Base-by-base conservation (phyloP, 2,113 vertebrate genomes). In the Empidonax traillii region DNA sequence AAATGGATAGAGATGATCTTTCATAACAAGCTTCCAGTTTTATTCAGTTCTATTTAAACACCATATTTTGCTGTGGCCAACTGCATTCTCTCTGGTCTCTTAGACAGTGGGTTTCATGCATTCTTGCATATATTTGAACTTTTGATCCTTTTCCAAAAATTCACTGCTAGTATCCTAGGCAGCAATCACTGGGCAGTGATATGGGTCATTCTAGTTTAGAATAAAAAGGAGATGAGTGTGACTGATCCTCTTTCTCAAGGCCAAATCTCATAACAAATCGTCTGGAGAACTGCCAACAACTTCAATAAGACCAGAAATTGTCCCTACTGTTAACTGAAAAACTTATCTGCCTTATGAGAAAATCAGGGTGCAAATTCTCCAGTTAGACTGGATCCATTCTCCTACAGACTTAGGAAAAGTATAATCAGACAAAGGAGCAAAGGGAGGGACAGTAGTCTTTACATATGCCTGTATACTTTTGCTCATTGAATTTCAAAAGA, bases 121-220 rank as follows among this genome's bases (percentile, higher is more conserved):
- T 97, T 96, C 94, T 92, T 95, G 95, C 95, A 96, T 96, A 91
- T 78, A 85, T 89, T 97, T 95, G 86, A 96, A 95, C 86, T 96
- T 95, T 86, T 95, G 90, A 92, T 86, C 59, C 2, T 92, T 96
- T 96, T 96, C 93, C 91, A 93, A 92, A 94, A 91, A 93, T 94
- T 92, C 84, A 90, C n/a, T 95, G 76, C 85, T 89, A 96, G 93
- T 94, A 97, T 96, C 94, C 93, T 94, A 96, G 93, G 91, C 91
- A 97, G 85, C 93, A 94, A 91, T 94, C 93, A 88, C 72, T 66
- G 81, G 85, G 92, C 83, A 92, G 90, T 33, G 91, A 83, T 94
- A 95, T 27, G 85, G 90, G 92, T 95, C 93, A 94, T 86, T 95
- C 93, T 75, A 93, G 91, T 91, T 96, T 93, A 91, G 83, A 94